A percentile compares a stretch with the other conserved stretches of the same genome.
Evolutionary conservation across 2,113 vertebrate species (phyloP).

Genomic region (Emberiza fucata): DNA sequence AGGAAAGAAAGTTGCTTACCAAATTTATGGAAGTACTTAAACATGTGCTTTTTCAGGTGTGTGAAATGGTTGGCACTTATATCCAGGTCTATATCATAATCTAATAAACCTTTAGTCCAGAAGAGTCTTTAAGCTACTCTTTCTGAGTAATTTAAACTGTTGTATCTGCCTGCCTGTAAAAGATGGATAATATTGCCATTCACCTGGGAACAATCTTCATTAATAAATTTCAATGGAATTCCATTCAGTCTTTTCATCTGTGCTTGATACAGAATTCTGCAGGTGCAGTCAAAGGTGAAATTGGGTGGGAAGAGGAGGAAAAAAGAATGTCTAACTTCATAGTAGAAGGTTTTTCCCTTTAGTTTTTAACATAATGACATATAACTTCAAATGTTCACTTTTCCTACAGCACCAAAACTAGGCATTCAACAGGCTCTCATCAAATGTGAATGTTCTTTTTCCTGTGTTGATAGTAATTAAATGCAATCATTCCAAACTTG

Average conservation of each 20-base stretch:
- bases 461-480: not conserved
- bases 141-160: conserved; percentile 46
- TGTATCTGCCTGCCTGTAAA: conserved; percentile 39
- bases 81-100: conserved; percentile 34
- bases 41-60: conserved; percentile 24
- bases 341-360: not conserved
- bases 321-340: not conserved
- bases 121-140: conserved; percentile 45
- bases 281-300: conserved; percentile 13
- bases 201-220: conserved; percentile 41
- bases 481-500: not conserved
- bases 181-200: conserved; percentile 38
- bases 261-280: not conserved
- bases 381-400: not conserved
- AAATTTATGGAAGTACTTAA: conserved; percentile 20
- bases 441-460: not conserved
- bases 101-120: conserved; percentile 57
- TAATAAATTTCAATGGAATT: conserved; percentile 49
- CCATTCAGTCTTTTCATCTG: conserved; percentile 28
- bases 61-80: conserved; percentile 7
- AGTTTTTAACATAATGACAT: not conserved
- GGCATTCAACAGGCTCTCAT: not conserved
- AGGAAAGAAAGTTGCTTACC: not conserved
- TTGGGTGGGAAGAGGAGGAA: not conserved
- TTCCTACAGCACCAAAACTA: not conserved